Conservation (phyloP, 2,113 vertebrate genomes). For the Xenopus laevis region DNA sequence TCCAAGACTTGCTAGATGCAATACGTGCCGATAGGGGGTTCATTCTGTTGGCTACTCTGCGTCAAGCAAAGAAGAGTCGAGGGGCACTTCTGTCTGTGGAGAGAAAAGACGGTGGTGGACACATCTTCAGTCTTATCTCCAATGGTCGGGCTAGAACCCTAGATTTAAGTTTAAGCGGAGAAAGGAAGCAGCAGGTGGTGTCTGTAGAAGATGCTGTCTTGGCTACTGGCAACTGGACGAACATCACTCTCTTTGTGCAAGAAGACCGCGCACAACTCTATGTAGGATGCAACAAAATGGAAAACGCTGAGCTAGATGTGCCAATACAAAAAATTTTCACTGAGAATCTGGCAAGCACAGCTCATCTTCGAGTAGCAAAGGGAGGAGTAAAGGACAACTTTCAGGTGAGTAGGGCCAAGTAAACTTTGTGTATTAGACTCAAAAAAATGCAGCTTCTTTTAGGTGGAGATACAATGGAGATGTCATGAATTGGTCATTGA, state of each 20-base stretch:
- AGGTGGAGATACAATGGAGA: not conserved
- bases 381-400: slow-evolving; percentile 85
- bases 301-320: slow-evolving; percentile 79
- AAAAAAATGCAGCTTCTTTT: not conserved
- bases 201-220: slow-evolving; percentile 85
- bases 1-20: slow-evolving; percentile 89
- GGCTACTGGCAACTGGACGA: slow-evolving; percentile 89
- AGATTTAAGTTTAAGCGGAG: slow-evolving; percentile 80
- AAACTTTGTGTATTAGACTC: not conserved
- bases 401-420: slow-evolving; percentile 70
- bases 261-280: slow-evolving; percentile 88
- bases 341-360: slow-evolving; percentile 73
- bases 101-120: slow-evolving; percentile 77
- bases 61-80: slow-evolving; percentile 82
- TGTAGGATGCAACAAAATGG: slow-evolving; percentile 90
- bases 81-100: slow-evolving; percentile 84
- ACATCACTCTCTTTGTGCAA: slow-evolving; percentile 91
- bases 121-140: slow-evolving; percentile 87
- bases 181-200: slow-evolving; percentile 76
- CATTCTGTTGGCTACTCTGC: slow-evolving; percentile 84
- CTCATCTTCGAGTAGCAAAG: slow-evolving; percentile 82
- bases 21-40: slow-evolving; percentile 89
- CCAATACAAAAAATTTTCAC: slow-evolving; percentile 84
- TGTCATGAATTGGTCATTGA: too few relatives aligned
- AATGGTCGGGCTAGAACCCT: slow-evolving; percentile 87